phyloP scores from a whole-genome alignment of 2,888 invertebrate species.

The Amiota communis region DNA sequence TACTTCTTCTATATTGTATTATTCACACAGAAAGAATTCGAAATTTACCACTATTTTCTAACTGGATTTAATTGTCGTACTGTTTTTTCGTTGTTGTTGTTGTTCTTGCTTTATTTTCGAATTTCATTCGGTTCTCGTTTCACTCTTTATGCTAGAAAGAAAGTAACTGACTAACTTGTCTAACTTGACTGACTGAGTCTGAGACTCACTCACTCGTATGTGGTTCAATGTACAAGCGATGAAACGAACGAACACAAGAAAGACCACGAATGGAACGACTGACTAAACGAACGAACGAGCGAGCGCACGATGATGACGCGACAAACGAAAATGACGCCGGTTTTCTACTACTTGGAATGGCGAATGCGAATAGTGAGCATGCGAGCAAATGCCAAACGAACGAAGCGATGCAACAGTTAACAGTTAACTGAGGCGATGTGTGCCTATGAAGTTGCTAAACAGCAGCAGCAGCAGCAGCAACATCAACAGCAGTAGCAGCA shows the following conservation, averaged over 20 bases:
- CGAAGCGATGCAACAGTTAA: conserved; percentile 57
- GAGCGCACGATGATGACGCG: conserved; percentile 25
- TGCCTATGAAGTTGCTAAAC: conserved; percentile 24
- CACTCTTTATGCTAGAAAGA: neutral
- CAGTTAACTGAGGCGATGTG: conserved; percentile 27
- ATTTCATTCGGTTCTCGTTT: neutral
- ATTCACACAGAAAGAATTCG: neutral
- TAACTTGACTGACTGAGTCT: conserved; percentile 9
- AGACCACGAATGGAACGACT: conserved; percentile 29
- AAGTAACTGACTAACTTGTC: conserved; percentile 23
- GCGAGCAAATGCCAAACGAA: conserved; percentile 72
- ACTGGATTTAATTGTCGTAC: conserved; percentile 1
- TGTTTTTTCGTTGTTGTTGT: neutral
- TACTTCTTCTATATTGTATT: too few relatives aligned
- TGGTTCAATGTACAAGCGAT: conserved; percentile 43
- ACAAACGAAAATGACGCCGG: conserved; percentile 20
- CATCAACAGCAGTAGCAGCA: conserved; percentile 26
- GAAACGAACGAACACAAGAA: conserved; percentile 22
- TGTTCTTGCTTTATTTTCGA: neutral
- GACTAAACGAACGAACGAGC: conserved; percentile 21
- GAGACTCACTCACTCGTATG: neutral
- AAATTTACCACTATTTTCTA: conserved; percentile 2
- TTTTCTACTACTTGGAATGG: neutral
- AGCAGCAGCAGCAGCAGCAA: conserved; percentile 39
- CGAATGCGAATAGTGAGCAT: conserved; percentile 61